Evolutionary conservation across 1,140 invertebrate species (phyloP).

Genomic region (Pseudomyrmex pallidus): DNA sequence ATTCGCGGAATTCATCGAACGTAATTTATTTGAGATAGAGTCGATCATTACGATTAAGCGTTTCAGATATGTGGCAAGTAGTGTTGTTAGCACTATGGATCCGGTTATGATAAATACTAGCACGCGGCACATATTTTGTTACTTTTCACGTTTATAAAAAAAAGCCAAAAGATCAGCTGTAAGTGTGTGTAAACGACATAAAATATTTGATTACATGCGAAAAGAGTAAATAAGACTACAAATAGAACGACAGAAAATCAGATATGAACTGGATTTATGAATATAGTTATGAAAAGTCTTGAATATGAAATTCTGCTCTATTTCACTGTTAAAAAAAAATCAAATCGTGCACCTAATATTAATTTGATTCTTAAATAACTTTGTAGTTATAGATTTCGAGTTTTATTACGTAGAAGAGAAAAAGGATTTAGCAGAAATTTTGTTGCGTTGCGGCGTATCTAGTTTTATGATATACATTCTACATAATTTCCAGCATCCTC

Average conservation of each 20-base stretch:
- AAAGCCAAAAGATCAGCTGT: slow-evolving; percentile 34
- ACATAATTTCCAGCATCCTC: background rate
- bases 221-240: background rate
- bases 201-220: slow-evolving; percentile 17
- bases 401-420: background rate
- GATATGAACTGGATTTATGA: background rate
- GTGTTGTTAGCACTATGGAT: slow-evolving; percentile 42
- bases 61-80: slow-evolving; percentile 20
- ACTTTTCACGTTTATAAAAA: slow-evolving; percentile 23
- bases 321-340: background rate
- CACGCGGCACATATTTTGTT: slow-evolving; percentile 3
- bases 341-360: no score
- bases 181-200: background rate
- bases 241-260: slow-evolving; percentile 16
- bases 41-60: slow-evolving; percentile 36
- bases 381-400: background rate
- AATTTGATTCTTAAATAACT: background rate
- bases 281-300: background rate
- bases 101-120: slow-evolving; percentile 48
- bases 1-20: slow-evolving; percentile 62
- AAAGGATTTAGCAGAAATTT: background rate
- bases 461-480: background rate
- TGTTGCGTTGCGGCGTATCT: background rate
- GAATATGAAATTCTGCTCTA: background rate
- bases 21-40: slow-evolving; percentile 43